A percentile compares a stretch with the other conserved stretches of the same genome.
Conservation (phyloP, 2,888 invertebrate species). For the Tetranychus piercei region DNA sequence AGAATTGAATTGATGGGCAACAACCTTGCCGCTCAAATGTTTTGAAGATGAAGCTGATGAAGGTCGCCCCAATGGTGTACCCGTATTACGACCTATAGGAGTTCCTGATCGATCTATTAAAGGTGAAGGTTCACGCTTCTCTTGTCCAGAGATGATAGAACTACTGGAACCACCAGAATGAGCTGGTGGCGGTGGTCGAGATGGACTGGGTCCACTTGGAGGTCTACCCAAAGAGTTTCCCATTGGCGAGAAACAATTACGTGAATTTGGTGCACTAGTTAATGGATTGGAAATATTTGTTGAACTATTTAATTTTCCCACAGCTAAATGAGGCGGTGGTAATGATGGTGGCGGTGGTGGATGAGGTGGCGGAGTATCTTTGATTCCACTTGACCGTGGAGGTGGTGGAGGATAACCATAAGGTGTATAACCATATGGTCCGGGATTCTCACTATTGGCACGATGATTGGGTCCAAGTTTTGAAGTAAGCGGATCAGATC, state of each 20-base stretch:
- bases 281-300: not conserved
- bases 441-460: not conserved
- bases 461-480: not conserved
- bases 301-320: not conserved
- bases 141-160: not conserved
- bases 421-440: not conserved
- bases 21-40: slow-evolving; percentile 17
- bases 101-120: slow-evolving; percentile 25
- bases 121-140: slow-evolving; percentile 17
- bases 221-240: not conserved
- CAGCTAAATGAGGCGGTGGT: not conserved
- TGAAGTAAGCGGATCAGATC: not conserved
- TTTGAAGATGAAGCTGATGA: slow-evolving; percentile 21
- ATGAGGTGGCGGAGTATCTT: not conserved
- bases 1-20: slow-evolving; percentile 3
- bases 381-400: not conserved
- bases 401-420: not conserved
- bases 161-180: not conserved
- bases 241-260: not conserved
- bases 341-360: not conserved
- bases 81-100: slow-evolving; percentile 21
- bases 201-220: slow-evolving; percentile 28
- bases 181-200: slow-evolving; percentile 32
- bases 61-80: slow-evolving; percentile 16
- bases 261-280: not conserved